Conservation (phyloP, 30 jellyfish, hydroid and myxozoan genomes). For the Turritopsis rubra region DNA sequence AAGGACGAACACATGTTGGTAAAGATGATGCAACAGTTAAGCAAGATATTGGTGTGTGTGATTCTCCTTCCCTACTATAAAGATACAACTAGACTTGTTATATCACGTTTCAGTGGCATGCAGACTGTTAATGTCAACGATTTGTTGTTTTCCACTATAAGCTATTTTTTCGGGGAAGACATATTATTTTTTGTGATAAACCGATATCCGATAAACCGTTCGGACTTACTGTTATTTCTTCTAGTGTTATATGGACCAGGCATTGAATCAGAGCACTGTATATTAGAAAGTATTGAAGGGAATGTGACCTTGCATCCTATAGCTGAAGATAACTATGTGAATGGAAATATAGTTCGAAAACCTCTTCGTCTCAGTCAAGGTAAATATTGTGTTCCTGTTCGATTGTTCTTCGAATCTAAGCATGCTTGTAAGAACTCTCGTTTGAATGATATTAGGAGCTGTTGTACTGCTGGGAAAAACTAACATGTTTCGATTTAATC, state of each 20-base stretch:
- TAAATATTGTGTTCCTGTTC: conserved; percentile 1
- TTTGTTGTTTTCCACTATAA: too few species aligned
- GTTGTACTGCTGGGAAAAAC: conserved; percentile 87
- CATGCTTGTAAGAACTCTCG: neutral
- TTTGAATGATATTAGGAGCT: conserved; percentile 45
- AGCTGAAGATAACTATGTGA: conserved; percentile 77
- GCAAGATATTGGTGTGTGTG: conserved; percentile 64
- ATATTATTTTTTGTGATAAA: too few species aligned
- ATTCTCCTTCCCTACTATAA: neutral
- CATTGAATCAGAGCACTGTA: conserved; percentile 76
- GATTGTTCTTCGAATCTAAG: neutral
- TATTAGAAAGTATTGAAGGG: conserved; percentile 81
- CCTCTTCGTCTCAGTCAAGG: conserved; percentile 81
- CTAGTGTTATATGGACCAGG: conserved; percentile 88
- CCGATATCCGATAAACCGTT: too few species aligned
- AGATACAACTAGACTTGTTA: too few species aligned
- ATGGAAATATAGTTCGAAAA: conserved; percentile 64
- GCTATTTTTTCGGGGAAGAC: too few species aligned
- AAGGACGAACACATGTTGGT: conserved; percentile 90
- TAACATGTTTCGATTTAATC: conserved; percentile 88
- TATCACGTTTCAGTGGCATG: too few species aligned
- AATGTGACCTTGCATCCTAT: conserved; percentile 80
- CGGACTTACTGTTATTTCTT: neutral
- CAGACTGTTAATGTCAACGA: too few species aligned
- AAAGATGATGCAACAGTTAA: conserved; percentile 78